Base-by-base conservation (phyloP, 1,140 invertebrate species). In the Ctenoplectra terminalis region DNA sequence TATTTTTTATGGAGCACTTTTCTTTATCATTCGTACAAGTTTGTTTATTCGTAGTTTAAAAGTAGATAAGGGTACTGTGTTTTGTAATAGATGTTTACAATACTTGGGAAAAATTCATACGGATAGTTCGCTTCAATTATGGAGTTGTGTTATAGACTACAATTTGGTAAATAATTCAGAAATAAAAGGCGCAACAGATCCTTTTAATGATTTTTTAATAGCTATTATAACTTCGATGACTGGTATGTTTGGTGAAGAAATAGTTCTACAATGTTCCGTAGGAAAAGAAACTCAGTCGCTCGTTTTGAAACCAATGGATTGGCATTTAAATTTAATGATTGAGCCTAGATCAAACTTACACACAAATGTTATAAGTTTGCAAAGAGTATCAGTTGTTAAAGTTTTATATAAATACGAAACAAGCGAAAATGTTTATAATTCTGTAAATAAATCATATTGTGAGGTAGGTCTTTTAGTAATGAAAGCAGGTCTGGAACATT, bases 381-480 rank as follows among this genome's bases (percentile, higher is more conserved):
- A 87, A 71, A 71, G 86, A 20, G 82, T 69, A 37, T 84, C 73
- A 20, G 91, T 90, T 40, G 85, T 88, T 37, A 93, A 93, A 88
- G 89, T 93, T 40, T 87, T 93, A 64, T 94, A 93, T 43, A 92
- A 89, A 60, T 93, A 92, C 80, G 90, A 89, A 26, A 90, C 90
- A 50, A 88, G 29, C 23, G 66, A 89, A 70, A 78, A 81, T 64
- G 82, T 84, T 11, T 43, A 77, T 20, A 73, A 89, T 72, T 87
- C 87, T 77, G 40, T 81, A 15, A 87, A 93, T 71, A 77, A 77
- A 17, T 90, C 88, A 73, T 90, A 90, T 58, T 90, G 89, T 76
- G 83, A 90, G 83, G 87, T 93, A 37, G 79, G 85, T 82, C 79
- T 91, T 8, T 74, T 78, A 29, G 84, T 92, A 72, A 89, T 94